Base-by-base conservation (phyloP, 2,888 invertebrate species). In the Torymus texanus region DNA sequence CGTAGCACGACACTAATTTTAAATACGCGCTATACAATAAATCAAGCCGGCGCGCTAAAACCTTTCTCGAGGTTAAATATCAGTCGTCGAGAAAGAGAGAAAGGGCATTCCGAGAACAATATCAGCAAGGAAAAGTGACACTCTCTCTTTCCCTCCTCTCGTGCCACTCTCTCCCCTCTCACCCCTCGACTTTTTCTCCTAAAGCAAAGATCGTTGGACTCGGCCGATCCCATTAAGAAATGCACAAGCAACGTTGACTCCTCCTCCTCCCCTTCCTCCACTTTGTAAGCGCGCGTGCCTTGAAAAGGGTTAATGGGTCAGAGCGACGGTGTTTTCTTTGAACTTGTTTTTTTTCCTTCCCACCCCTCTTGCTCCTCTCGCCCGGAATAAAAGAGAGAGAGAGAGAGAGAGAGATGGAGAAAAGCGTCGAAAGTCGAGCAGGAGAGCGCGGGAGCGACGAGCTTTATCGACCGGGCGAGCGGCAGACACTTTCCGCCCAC, bases 381-480 rank as follows among this genome's bases (percentile, higher is more conserved):
- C 41, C 41, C 41, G 41, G 41, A 41, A 41, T 41, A 41, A 8
- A 71, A 67, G 50, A 53, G 61, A 63, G 14, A 10, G 51, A 21
- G 21, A 67, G 50, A 53, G 61, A 63, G 14, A 10, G 51, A 21
- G 21, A 10, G 51, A 41, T 21, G 56, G 18, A 21, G 11, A 70
- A 59, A 14, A 29, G 72, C 59, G 75, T 62, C 67, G 72, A 80
- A 80, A 75, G 72, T 76, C 65, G 74, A 78, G 74, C 75, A 78
- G 66, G 16, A 72, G 67, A 62, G 61, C 62, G 68, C 73, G 78
- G n/a, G n/a, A 68, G 75, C 66, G 79, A 62, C 73, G 78, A 68
- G 75, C 70, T 81, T 68, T 79, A 81, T 81, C 79, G 81, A 81
- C 66, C 79, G 63, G 67, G 71, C 70, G 29, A 72, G 51, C 68